Base-by-base conservation (phyloP, 92 coral and sea anemone species). In the Porites cylindrica region DNA sequence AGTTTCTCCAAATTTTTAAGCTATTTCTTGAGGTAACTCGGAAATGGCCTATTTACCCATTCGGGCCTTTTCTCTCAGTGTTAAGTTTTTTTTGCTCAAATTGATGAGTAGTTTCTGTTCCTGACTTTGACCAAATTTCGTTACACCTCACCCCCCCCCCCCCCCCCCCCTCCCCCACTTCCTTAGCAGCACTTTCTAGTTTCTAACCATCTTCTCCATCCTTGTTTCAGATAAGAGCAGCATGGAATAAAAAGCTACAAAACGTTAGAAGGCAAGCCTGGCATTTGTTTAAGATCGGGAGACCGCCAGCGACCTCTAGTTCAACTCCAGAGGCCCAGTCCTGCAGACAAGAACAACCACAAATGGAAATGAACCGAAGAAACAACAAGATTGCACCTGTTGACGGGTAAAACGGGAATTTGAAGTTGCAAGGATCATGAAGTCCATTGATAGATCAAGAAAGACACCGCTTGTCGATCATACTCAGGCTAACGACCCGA, bases 331-430 rank as follows among this genome's bases (percentile, higher is more conserved):
- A 83, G 47, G 52, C 51, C 23, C 23, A 72, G 43, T 72, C 87
- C 8, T n/a, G 21, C 69, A 71, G 13, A 72, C 78, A 0, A 12
- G 70, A 58, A 54, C 32, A 68, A 71, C 38, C 72, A 5, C 61
- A 72, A 29, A 17, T 60, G 26, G 79, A 83, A 7, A 70, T 43
- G 11, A 50, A 7, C 7, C 60, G 87, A 23, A 83, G 14, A 62
- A 12, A 10, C 60, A 83, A 74, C 21, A 83, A 50, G 70, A 83
- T 83, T 9, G 67, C 70, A 24, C 85, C 85, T 26, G 85, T 68
- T 29, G 69, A 81, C 1, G 58, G 85, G 54, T 81, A 69, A 21
- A 64, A 47, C 9, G 65, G 56, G 23, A 17, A 18, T 17, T 18
- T 3, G 10, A n/a, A 7, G 18, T 23, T 38, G 47, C 47, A 38